phyloP scores from a whole-genome alignment of 2,797 vertebrate genomes.

The Oreochromis grahami region DNA sequence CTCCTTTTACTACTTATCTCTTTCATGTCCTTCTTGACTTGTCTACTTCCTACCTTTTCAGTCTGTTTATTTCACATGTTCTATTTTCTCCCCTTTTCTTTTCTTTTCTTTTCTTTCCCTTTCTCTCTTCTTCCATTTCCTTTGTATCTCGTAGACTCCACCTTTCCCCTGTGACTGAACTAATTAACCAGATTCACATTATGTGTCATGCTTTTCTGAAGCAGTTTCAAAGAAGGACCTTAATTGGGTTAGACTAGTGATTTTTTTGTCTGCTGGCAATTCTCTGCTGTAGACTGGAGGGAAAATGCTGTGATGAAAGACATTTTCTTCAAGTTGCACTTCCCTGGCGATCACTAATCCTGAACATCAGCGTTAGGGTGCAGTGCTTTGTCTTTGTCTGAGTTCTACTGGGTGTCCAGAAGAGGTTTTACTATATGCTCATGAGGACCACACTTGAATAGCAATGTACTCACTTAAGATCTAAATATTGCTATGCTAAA shows the following conservation, averaged over 20 bases:
- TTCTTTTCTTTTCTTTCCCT: background rate
- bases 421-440: background rate
- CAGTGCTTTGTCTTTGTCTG: background rate
- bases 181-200: conserved; percentile 21
- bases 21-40: background rate
- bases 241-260: conserved; percentile 24
- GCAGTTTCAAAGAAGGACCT: background rate
- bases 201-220: background rate
- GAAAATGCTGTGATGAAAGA: background rate
- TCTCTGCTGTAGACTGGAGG: background rate
- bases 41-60: background rate
- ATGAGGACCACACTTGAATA: background rate
- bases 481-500: background rate
- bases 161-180: background rate
- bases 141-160: background rate
- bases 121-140: background rate
- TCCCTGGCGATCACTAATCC: conserved; percentile 15
- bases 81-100: background rate
- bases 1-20: background rate
- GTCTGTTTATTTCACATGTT: background rate
- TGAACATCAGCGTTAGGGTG: background rate
- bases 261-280: background rate
- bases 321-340: conserved; percentile 2
- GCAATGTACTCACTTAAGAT: background rate
- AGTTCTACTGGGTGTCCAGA: background rate